Percentiles rank a stretch among this genome's conserved stretches.
Conservation (phyloP, 2,888 invertebrate species). For the Rhagonycha lutea region DNA sequence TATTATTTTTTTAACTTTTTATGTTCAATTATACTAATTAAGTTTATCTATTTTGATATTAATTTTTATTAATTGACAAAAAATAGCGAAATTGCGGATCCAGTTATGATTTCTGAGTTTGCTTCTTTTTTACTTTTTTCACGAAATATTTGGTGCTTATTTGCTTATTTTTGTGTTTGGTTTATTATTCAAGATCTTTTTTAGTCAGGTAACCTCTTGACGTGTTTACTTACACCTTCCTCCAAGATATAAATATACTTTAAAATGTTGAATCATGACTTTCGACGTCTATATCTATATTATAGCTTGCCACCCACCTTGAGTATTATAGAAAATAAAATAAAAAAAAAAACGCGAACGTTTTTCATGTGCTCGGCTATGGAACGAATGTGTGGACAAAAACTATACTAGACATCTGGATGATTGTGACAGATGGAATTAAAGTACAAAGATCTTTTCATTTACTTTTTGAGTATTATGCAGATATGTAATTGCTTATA, state of each 20-base stretch:
- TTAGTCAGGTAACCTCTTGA: conserved; percentile 9
- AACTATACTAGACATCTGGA: conserved; percentile 37
- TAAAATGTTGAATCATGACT: conserved; percentile 40
- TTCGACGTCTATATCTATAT: conserved; percentile 44
- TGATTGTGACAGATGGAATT: conserved; percentile 31
- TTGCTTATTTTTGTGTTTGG: background rate
- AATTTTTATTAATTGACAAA: background rate
- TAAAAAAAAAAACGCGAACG: conserved; percentile 17
- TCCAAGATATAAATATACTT: conserved; percentile 30
- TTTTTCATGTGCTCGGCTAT: conserved; percentile 20
- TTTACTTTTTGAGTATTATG: conserved; percentile 23
- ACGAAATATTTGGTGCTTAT: background rate
- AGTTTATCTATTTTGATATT: background rate
- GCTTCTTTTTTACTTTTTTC: background rate
- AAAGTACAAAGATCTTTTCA: conserved; percentile 22
- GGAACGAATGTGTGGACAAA: conserved; percentile 35
- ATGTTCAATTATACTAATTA: conserved; percentile 1
- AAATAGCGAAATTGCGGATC: background rate
- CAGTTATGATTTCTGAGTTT: background rate
- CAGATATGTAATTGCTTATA: conserved; percentile 14
- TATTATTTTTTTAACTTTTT: background rate
- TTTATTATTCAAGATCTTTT: background rate
- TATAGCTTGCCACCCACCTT: conserved; percentile 44
- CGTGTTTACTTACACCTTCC: conserved; percentile 27
- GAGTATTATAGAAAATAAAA: conserved; percentile 28